Conservation (phyloP, 2,797 vertebrate genomes). For the Hippoglossus hippoglossus region DNA sequence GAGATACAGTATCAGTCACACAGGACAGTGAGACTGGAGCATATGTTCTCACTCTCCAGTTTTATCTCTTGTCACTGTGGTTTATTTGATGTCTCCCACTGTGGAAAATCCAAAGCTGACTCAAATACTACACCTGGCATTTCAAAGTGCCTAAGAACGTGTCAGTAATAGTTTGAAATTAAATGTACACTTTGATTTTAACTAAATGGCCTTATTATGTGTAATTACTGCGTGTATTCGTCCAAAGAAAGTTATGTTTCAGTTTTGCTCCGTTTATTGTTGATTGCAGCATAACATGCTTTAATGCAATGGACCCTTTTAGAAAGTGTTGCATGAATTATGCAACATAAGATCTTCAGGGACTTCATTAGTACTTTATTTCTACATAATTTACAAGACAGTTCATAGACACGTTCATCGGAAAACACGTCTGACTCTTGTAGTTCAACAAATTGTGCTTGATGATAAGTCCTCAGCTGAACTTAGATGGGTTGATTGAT, state of each 20-base stretch:
- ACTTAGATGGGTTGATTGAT: slow-evolving; percentile 24
- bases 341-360: slow-evolving; percentile 21
- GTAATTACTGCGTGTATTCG: neutral
- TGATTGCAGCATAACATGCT: neutral
- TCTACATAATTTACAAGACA: slow-evolving; percentile 14
- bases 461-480: slow-evolving; percentile 1
- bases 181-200: neutral
- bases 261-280: slow-evolving; percentile 9
- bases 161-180: neutral
- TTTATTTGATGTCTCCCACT: slow-evolving; percentile 38
- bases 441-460: slow-evolving; percentile 32
- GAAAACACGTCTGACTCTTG: slow-evolving; percentile 20
- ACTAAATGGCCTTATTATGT: neutral
- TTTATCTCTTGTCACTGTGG: slow-evolving; percentile 39
- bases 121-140: slow-evolving; percentile 33
- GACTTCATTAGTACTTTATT: slow-evolving; percentile 46
- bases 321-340: slow-evolving; percentile 46
- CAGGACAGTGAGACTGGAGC: slow-evolving; percentile 48
- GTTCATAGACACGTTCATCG: neutral
- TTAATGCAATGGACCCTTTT: slow-evolving; percentile 33
- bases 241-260: neutral
- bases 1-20: slow-evolving; percentile 6
- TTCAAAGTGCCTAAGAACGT: slow-evolving; percentile 16
- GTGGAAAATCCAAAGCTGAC: slow-evolving; percentile 44
- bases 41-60: slow-evolving; percentile 45